Percentiles rank a stretch among this genome's conserved stretches.
Evolutionary conservation across 2,888 invertebrate species (phyloP).

Genomic region (Drosophila paramelanica): DNA sequence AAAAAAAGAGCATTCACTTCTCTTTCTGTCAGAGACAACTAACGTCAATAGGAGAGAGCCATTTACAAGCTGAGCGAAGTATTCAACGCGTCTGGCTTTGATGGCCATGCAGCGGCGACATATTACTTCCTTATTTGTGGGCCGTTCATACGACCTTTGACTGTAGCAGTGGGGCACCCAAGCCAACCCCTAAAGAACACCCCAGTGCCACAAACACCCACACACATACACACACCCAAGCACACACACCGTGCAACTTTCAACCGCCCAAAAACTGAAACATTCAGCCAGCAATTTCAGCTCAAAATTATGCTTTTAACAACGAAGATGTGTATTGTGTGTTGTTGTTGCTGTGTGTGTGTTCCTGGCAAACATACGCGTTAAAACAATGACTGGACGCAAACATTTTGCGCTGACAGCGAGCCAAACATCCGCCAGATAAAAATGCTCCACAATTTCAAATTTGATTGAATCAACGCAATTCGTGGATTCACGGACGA

Average conservation of each 20-base stretch:
- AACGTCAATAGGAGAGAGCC: conserved; percentile 1
- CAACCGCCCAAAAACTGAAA: conserved; percentile 58
- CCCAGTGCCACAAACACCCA: background rate
- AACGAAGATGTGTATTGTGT: conserved; percentile 8
- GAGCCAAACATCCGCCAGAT: conserved; percentile 78
- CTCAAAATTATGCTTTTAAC: conserved; percentile 64
- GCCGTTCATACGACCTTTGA: conserved; percentile 65
- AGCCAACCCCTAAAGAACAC: conserved; percentile 4
- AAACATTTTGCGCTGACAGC: conserved; percentile 75
- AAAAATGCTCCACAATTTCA: conserved; percentile 62
- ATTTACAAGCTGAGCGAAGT: conserved; percentile 45
- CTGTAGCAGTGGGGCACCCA: conserved; percentile 27
- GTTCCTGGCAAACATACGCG: conserved; percentile 53
- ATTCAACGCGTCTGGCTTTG: conserved; percentile 70
- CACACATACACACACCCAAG: background rate
- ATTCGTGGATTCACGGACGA: conserved; percentile 14
- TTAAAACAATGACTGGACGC: conserved; percentile 77
- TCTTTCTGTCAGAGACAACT: conserved; percentile 33
- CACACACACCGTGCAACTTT: conserved; percentile 8
- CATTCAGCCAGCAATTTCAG: conserved; percentile 67
- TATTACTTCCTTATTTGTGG: conserved; percentile 83
- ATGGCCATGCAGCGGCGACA: conserved; percentile 74
- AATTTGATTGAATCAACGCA: conserved; percentile 70
- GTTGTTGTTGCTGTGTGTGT: conserved; percentile 13
- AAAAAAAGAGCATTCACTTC: conserved; percentile 45